A percentile compares a stretch with the other conserved stretches of the same genome.
Evolutionary conservation across 2,888 invertebrate genomes (phyloP).

Genomic region (Oxycera nigricornis): DNA sequence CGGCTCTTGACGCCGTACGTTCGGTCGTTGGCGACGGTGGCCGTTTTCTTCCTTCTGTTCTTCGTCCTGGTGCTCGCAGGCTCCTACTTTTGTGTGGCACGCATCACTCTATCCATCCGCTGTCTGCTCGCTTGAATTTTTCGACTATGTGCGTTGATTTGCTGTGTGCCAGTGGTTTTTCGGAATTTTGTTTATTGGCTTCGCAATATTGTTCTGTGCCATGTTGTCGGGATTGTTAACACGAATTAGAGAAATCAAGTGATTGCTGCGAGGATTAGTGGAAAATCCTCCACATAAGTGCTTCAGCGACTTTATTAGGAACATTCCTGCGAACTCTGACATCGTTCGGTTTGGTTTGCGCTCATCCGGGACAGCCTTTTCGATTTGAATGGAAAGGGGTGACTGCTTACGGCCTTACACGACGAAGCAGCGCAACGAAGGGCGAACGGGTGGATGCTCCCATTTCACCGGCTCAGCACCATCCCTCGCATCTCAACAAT

Average conservation of each 20-base stretch:
- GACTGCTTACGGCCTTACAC: too few relatives aligned
- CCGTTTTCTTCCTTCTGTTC: slow-evolving; percentile 15
- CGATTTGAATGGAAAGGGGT: too few relatives aligned
- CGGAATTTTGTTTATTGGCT: slow-evolving; percentile 3
- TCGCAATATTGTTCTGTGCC: neutral
- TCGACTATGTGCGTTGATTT: neutral
- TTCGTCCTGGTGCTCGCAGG: slow-evolving; percentile 12
- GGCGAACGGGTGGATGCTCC: slow-evolving; percentile 9
- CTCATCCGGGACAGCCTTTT: neutral
- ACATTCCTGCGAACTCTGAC: too few relatives aligned
- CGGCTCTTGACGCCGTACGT: slow-evolving; percentile 4
- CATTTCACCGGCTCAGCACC: neutral
- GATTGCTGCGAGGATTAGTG: slow-evolving; percentile 8
- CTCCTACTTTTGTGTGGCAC: slow-evolving; percentile 19
- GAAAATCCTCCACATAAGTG: too few relatives aligned
- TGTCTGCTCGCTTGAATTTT: slow-evolving; percentile 15
- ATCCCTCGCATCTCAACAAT: neutral
- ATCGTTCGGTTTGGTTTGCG: too few relatives aligned
- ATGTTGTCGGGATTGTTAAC: slow-evolving; percentile 9
- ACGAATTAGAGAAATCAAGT: neutral
- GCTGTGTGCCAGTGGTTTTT: slow-evolving; percentile 23
- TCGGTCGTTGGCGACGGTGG: slow-evolving; percentile 31
- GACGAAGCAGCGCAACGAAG: neutral
- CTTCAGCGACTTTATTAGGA: too few relatives aligned
- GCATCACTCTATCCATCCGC: slow-evolving; percentile 27